These are phyloP conservation scores for Galago senegalensis DNA, from an alignment of 2,797 vertebrate species.

Conservation along the genomic window DNA sequence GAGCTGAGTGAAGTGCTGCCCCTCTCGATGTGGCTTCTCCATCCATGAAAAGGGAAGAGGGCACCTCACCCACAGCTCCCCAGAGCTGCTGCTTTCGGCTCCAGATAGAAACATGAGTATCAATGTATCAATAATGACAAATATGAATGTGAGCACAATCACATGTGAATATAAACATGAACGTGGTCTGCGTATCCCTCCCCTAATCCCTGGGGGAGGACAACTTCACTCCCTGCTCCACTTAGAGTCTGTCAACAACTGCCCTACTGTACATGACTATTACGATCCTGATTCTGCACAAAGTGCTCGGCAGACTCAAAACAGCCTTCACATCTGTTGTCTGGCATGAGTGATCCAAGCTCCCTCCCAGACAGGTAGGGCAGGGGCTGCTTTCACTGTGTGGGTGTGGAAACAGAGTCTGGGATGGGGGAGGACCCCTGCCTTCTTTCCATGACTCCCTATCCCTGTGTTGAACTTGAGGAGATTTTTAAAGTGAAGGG, in stretches of 20 bases:
- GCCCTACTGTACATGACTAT: background rate
- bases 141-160: background rate
- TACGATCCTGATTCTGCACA: background rate
- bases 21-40: constrained; percentile 10
- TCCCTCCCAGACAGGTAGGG: background rate
- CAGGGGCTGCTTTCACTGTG: fast-evolving
- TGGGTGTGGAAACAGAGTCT: background rate
- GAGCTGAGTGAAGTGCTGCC: background rate
- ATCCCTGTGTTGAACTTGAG: background rate
- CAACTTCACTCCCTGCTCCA: background rate
- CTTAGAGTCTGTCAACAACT: background rate
- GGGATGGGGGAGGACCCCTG: background rate
- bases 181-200: background rate
- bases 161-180: background rate
- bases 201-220: background rate
- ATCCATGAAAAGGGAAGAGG: constrained; percentile 57
- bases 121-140: background rate
- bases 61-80: background rate
- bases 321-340: background rate
- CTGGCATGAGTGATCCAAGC: background rate
- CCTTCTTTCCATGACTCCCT: background rate
- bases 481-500: background rate
- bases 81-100: constrained; percentile 19
- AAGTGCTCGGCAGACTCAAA: background rate
- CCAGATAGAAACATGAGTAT: constrained; percentile 3